These are phyloP conservation scores for Sus scrofa DNA, from an alignment of 2,113 vertebrate species.

Conservation along the genomic window T2T-Sscrofa CM000813.6:42143001-42143500, in stretches of 20 bases:
- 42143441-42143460: conserved; percentile 42
- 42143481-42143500: background rate
- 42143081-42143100: background rate
- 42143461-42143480: background rate
- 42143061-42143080: background rate
- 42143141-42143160: background rate
- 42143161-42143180: background rate
- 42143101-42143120: background rate
- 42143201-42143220: background rate
- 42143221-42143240: fast-evolving
- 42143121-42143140: background rate
- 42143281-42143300: conserved; percentile 9
- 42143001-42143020: background rate
- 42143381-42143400: background rate
- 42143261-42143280: conserved; percentile 75
- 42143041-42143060: background rate
- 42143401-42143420: background rate
- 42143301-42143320: background rate
- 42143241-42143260: background rate
- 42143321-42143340: background rate
- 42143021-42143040: background rate
- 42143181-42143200: background rate
- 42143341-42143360: background rate
- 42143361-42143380: background rate
- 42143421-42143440: background rate